These are phyloP conservation scores for Suillia variegata DNA, from an alignment of 2,888 invertebrate genomes.

Conservation along the genomic window DNA sequence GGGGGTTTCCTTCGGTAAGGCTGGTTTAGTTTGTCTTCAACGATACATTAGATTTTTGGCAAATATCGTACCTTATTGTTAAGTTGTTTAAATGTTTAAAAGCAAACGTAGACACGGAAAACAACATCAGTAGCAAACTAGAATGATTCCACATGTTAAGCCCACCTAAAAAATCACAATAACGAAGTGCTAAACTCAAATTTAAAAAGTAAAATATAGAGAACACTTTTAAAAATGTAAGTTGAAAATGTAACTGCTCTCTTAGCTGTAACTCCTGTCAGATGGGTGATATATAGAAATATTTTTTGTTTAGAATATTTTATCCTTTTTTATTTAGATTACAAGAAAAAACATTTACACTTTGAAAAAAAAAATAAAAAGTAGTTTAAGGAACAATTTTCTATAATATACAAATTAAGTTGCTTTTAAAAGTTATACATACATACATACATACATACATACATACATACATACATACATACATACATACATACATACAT, in stretches of 20 bases:
- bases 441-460: too few relatives aligned
- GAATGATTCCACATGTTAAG: slow-evolving; percentile 26
- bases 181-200: slow-evolving; percentile 35
- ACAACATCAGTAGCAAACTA: not conserved
- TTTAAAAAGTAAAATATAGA: slow-evolving; percentile 18
- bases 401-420: too few relatives aligned
- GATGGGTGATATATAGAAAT: slow-evolving; percentile 54
- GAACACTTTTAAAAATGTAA: slow-evolving; percentile 10
- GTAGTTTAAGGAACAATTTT: not conserved
- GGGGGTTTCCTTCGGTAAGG: too few relatives aligned
- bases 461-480: too few relatives aligned
- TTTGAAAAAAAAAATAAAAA: slow-evolving; percentile 20
- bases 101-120: slow-evolving; percentile 4
- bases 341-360: slow-evolving; percentile 21
- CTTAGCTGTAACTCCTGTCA: slow-evolving; percentile 60
- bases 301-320: slow-evolving; percentile 4
- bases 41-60: too few relatives aligned
- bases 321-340: not conserved
- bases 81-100: slow-evolving; percentile 47
- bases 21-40: too few relatives aligned
- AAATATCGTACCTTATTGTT: slow-evolving; percentile 36
- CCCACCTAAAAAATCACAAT: slow-evolving; percentile 46
- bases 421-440: too few relatives aligned
- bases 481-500: slow-evolving; percentile 27
- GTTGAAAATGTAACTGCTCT: slow-evolving; percentile 10